A percentile compares a stretch with the other conserved stretches of the same genome.
Evolutionary conservation across 2,797 vertebrate species (phyloP).

Genomic region (Phaenicophaeus curvirostris): DNA sequence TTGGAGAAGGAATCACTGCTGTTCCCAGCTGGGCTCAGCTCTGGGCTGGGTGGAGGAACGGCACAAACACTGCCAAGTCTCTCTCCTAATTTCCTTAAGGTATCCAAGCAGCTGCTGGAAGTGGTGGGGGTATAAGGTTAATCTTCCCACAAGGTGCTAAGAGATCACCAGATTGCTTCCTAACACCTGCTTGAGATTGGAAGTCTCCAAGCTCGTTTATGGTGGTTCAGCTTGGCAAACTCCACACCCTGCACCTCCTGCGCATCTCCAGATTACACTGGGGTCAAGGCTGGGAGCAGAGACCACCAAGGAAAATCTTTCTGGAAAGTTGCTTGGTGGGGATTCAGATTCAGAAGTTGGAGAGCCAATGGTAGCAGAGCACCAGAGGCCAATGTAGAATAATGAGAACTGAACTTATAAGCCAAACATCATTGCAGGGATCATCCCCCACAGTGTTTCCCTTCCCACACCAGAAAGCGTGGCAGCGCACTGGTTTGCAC

Average conservation of each 20-base stretch:
- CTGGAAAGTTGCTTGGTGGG: background rate
- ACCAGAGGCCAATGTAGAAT: background rate
- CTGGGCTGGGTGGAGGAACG: background rate
- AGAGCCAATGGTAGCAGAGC: background rate
- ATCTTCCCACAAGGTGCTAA: conserved; percentile 38
- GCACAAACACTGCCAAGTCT: background rate
- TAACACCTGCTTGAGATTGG: background rate
- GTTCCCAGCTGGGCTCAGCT: background rate
- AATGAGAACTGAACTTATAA: background rate
- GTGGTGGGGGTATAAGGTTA: conserved; percentile 1
- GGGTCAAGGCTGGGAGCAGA: background rate
- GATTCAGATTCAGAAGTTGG: background rate
- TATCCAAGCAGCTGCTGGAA: conserved; percentile 42
- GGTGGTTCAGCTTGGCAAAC: background rate
- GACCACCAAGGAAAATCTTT: background rate
- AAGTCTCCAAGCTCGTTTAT: background rate
- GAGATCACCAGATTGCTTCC: conserved; percentile 35
- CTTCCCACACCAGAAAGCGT: background rate
- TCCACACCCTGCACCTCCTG: background rate
- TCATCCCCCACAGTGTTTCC: background rate
- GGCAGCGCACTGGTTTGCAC: background rate
- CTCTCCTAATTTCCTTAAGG: conserved; percentile 12
- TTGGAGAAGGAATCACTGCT: background rate
- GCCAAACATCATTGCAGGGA: background rate
- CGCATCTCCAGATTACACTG: background rate